Conservation (phyloP, 2,113 vertebrate genomes). For the Sialia sialis region DNA sequence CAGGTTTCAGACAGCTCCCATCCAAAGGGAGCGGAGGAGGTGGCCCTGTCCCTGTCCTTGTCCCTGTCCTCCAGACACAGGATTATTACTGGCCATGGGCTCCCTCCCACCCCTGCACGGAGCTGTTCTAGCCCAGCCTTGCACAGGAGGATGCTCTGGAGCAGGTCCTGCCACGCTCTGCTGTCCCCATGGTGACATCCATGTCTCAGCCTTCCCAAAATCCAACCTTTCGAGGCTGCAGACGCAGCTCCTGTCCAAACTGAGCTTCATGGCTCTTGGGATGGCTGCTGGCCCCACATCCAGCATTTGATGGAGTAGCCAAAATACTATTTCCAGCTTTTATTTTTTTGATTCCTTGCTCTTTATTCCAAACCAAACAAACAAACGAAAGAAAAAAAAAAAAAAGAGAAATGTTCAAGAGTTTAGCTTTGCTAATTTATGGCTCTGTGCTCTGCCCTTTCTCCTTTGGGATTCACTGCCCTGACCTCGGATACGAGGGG, state of each 20-base stretch:
- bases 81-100: not conserved
- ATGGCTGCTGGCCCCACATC: not conserved
- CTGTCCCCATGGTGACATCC: not conserved
- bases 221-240: not conserved
- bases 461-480: not conserved
- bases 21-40: not conserved
- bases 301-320: constrained; percentile 3
- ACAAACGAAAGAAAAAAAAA: not conserved
- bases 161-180: rapidly evolving
- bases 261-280: not conserved
- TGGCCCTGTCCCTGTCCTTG: not conserved
- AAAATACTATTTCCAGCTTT: constrained; percentile 16
- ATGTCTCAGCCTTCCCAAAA: rapidly evolving
- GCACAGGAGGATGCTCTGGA: not conserved
- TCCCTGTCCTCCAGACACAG: not conserved
- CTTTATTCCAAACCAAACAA: constrained; percentile 59
- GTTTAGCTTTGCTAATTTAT: constrained; percentile 1
- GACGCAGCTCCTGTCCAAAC: not conserved
- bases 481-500: not conserved
- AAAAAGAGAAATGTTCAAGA: not conserved
- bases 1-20: not conserved
- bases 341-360: constrained; percentile 10
- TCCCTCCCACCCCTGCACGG: not conserved
- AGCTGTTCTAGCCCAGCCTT: not conserved
- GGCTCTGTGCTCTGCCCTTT: not conserved